A percentile compares a stretch with the other conserved stretches of the same genome.
These are phyloP conservation scores for Lypha dubia DNA, from an alignment of 2,888 invertebrate genomes.

Conservation along the genomic window DNA sequence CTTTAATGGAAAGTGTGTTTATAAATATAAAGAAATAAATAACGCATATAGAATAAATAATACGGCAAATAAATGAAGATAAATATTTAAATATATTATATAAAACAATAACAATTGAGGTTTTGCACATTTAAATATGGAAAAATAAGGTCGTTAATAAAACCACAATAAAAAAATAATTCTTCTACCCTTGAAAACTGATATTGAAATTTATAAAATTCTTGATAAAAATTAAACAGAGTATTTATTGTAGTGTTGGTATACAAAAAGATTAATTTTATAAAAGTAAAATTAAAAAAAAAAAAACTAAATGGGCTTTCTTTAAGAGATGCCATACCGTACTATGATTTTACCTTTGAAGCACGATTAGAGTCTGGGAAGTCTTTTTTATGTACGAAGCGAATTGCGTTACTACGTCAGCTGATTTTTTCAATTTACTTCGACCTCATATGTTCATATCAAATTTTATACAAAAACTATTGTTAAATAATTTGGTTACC, in stretches of 20 bases:
- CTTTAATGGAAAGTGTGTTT: constrained; percentile 9
- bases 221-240: not conserved
- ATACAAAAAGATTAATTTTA: not conserved
- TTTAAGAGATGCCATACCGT: not conserved
- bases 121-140: constrained; percentile 30
- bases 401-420: no score
- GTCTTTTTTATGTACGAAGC: no score
- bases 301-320: not conserved
- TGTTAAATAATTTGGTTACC: no score
- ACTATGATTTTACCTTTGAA: no score
- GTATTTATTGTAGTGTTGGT: not conserved
- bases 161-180: constrained; percentile 16
- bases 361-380: no score
- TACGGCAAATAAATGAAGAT: not conserved
- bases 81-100: not conserved
- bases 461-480: no score
- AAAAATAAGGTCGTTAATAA: constrained; percentile 26
- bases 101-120: not conserved
- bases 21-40: constrained; percentile 10
- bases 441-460: no score
- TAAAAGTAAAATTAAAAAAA: not conserved
- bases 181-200: constrained; percentile 25
- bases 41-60: constrained; percentile 25
- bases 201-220: constrained; percentile 7
- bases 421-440: no score